A percentile compares a stretch with the other conserved stretches of the same genome.
phyloP scores from a whole-genome alignment of 1,140 invertebrate species.

The fruit fly (Drosophila melanogaster) region DNA sequence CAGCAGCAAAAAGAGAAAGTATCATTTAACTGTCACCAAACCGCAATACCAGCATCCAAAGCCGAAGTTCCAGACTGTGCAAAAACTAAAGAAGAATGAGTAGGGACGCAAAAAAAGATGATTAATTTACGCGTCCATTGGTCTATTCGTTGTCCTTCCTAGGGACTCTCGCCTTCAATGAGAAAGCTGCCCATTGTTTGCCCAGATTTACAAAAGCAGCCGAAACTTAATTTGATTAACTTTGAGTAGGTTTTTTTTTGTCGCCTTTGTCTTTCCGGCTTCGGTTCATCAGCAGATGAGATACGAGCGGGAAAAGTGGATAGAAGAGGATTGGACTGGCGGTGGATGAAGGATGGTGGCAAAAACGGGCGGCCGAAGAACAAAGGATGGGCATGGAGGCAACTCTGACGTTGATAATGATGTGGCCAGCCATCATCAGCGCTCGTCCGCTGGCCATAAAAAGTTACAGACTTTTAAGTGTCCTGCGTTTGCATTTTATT shows the following conservation, averaged over 20 bases:
- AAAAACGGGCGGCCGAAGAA: not conserved
- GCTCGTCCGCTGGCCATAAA: conserved; percentile 49
- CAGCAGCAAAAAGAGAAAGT: conserved; percentile 14
- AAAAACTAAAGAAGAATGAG: conserved; percentile 13
- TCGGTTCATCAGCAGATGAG: conserved; percentile 60
- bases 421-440: conserved; percentile 61
- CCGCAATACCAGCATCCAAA: conserved; percentile 30
- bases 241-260: conserved; percentile 60
- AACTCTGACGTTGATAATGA: conserved; percentile 66
- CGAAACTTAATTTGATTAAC: conserved; percentile 81
- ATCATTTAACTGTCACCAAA: conserved; percentile 38
- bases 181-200: conserved; percentile 49
- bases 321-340: conserved; percentile 8
- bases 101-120: conserved; percentile 61
- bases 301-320: conserved; percentile 16
- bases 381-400: conserved; percentile 1
- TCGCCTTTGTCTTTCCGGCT: conserved; percentile 64
- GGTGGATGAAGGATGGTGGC: conserved; percentile 3
- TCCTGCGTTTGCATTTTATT: conserved; percentile 63
- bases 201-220: conserved; percentile 56
- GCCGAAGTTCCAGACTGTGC: conserved; percentile 27
- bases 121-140: conserved; percentile 73
- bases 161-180: conserved; percentile 13
- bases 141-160: conserved; percentile 51
- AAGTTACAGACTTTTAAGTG: conserved; percentile 67